These are phyloP conservation scores for Psittacus erithacus DNA, from an alignment of 2,113 vertebrate species.

Conservation along the genomic window DNA sequence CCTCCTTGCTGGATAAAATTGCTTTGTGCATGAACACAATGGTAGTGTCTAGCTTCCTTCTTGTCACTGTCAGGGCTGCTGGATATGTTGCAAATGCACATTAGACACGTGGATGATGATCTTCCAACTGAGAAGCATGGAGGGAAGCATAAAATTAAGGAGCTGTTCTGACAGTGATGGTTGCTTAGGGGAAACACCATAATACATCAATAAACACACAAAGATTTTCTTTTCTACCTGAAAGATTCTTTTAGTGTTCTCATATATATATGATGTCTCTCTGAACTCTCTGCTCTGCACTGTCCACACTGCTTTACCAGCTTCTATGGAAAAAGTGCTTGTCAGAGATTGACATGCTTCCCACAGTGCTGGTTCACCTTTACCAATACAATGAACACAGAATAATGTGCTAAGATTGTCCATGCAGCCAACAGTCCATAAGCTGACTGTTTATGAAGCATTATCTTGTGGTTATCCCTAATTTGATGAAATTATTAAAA, in stretches of 20 bases:
- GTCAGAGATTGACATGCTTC: neutral
- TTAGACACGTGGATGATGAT: neutral
- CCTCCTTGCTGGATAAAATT: conserved; percentile 19
- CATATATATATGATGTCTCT: neutral
- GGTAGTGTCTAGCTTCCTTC: neutral
- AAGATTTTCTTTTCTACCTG: neutral
- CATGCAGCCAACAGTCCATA: neutral
- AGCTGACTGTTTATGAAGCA: neutral
- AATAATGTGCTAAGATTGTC: neutral
- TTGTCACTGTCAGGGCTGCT: conserved; percentile 35
- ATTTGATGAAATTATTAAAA: neutral
- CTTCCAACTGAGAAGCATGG: neutral
- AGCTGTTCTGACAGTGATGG: neutral
- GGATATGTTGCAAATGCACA: neutral
- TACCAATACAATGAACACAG: neutral
- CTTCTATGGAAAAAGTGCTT: neutral
- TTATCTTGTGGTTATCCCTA: neutral
- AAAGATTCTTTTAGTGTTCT: neutral
- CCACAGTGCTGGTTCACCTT: neutral
- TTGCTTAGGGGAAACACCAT: neutral
- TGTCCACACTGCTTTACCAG: neutral
- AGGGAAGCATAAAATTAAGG: neutral
- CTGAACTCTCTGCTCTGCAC: neutral
- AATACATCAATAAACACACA: neutral
- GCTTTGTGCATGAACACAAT: neutral